Evolutionary conservation across 2,888 invertebrate genomes (phyloP).

Genomic region (Pristionchus mayeri): DNA sequence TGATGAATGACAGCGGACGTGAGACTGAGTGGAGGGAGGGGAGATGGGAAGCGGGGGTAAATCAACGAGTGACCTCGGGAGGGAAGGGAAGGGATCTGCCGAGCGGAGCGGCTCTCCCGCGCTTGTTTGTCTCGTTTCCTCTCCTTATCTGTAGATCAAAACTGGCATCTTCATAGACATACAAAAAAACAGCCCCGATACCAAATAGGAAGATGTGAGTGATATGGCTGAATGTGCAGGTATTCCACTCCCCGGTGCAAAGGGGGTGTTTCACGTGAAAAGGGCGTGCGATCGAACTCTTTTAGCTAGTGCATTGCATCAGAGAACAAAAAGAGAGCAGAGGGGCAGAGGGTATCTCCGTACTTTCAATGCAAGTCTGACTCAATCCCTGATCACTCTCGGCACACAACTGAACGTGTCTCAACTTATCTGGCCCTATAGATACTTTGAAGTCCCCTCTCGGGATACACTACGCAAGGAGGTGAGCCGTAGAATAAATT

Average conservation of each 20-base stretch:
- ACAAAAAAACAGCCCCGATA: not conserved
- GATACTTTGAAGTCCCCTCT: no score
- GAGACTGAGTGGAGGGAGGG: not conserved
- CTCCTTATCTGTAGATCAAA: conserved; percentile 19
- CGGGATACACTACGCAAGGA: no score
- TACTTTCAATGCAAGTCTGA: conserved; percentile 4
- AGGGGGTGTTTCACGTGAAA: not conserved
- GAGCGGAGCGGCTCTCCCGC: not conserved
- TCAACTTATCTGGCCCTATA: no score
- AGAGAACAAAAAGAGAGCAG: conserved; percentile 13
- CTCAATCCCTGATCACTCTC: not conserved
- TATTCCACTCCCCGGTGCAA: not conserved
- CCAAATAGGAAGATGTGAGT: not conserved
- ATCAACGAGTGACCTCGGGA: not conserved
- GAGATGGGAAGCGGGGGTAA: not conserved
- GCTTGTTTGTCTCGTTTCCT: conserved; percentile 10
- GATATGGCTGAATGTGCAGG: not conserved
- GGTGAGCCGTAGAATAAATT: no score
- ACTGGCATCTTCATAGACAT: not conserved
- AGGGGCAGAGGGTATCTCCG: conserved; percentile 32
- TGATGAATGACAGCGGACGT: not conserved
- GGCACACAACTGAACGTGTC: not conserved
- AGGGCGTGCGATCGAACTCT: conserved; percentile 11
- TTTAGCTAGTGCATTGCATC: not conserved
- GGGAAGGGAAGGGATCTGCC: not conserved